Base-by-base conservation (phyloP, 2,113 vertebrate species). In the Hippocampus barbouri region DNA sequence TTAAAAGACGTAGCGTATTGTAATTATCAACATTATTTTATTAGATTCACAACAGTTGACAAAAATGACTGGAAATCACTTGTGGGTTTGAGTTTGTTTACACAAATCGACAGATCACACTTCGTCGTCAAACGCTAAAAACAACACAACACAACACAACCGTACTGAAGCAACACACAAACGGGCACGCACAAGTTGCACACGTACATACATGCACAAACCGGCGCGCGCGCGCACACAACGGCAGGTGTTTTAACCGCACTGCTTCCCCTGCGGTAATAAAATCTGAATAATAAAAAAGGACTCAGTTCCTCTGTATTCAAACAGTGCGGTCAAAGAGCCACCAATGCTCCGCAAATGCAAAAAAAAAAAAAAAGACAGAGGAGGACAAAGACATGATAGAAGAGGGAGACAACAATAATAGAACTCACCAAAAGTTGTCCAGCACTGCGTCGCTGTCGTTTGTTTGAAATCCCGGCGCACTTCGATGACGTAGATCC, bases 161-260 rank as follows among this genome's bases (percentile, higher is more conserved):
- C 75, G 54, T 63, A 21, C 5, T 27, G n/a, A 40, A 61, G 51
- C 57, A 61, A 43, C 45, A 43, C 14, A 54, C 0, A 38, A 38
- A 34, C 30, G 30, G 30, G 30, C 30, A 34, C 30, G 30, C 30
- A 34, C 30, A 34, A 5, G 34, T 38, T 38, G 34, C 34, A 6
- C 56, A 47, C 66, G 56, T 38, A 64, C 49, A 73, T 12, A 67
- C 20, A 47, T 16, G 49, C 23, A 69, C 51, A 63, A 21, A 53
- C 54, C 56, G n/a, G 45, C 56, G 14, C 18, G 16, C 15, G 16
- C 47, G 16, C 15, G 1, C 47, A 21, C 51, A 53, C 18, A 53
- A 20, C 4, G 21, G 77, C 85, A 88, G 87, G 87, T 88, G 89
- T 61, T 66, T 53, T 77, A 79, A 89, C 89, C 89, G 75, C 88